Evolutionary conservation across 2,888 invertebrate genomes (phyloP), one percentile per base, ranked within the genome.

Genomic region (Antheraea assamensis): DNA sequence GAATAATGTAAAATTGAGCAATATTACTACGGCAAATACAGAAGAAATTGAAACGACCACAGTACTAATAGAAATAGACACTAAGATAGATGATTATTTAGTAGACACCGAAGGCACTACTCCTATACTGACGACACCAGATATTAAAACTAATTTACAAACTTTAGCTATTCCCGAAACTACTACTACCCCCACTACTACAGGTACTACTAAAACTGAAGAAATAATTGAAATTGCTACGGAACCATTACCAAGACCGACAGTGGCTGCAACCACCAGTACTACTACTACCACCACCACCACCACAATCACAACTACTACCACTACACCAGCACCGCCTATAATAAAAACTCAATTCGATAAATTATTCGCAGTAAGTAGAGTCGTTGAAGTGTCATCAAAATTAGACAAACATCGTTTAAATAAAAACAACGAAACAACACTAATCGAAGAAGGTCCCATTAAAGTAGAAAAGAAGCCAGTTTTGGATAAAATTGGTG

Each of bases 341-440:
- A 86, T 92, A 19, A 84, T 94, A 47, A 94, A 94, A 88, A 92
- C 94, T 31, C 94, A 94, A 80, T 90, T 95, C 49, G 95, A 96
- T 80, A 96, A 96, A 87, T 83, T 97, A 27, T 96, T 96, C 76
- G 96, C 96, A 79, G 95, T 97, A 0, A 97, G 96, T 85, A 93
- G 97, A 84, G 95, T 96, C 49, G 96, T 96, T 4, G 96, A 97
- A 90, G 95, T 97, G 1, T 96, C 96, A 58, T 96, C 96, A 0
- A 96, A 96, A 86, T 94, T 96, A 83, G 95, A 95, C 52, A 96
- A 96, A 83, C 92, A 95, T 72, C 95, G 95, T 30, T 81, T 95
- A 15, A 95, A 95, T 76, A 95, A 95, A 77, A 95, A 96, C 74
- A 95, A 95, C 77, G 88, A 93, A 84, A 94, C 95, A 1, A 92